Evolutionary conservation across 2,888 invertebrate genomes (phyloP).

Genomic region (Buathra laborator): DNA sequence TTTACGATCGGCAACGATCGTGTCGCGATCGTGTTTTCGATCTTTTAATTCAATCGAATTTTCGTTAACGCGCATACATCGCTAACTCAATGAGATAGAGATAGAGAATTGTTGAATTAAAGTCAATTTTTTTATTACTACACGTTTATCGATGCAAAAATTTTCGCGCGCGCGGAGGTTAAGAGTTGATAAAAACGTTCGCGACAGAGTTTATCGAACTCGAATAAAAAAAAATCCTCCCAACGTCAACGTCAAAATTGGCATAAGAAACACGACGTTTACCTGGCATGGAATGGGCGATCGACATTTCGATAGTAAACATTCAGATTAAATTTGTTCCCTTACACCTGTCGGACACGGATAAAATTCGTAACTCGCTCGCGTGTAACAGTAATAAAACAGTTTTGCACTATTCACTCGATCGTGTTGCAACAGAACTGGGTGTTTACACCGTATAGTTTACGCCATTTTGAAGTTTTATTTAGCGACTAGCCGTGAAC

Average conservation of each 20-base stretch:
- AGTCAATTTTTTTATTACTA: neutral
- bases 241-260: slow-evolving; percentile 70
- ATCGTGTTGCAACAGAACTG: slow-evolving; percentile 77
- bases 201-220: slow-evolving; percentile 46
- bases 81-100: neutral
- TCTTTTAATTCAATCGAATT: neutral
- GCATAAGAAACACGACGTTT: slow-evolving; percentile 70
- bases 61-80: neutral
- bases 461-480: slow-evolving; percentile 84
- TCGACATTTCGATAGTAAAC: slow-evolving; percentile 84
- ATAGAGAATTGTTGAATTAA: slow-evolving; percentile 16
- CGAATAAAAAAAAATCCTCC: slow-evolving; percentile 48
- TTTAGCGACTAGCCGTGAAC: slow-evolving; percentile 34
- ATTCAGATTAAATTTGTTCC: slow-evolving; percentile 81
- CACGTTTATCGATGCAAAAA: neutral
- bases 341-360: slow-evolving; percentile 73
- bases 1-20: no score
- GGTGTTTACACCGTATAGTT: slow-evolving; percentile 82
- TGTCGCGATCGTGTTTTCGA: no score
- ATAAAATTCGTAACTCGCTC: slow-evolving; percentile 59
- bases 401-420: slow-evolving; percentile 49
- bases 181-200: neutral
- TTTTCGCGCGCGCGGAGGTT: neutral
- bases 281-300: slow-evolving; percentile 85
- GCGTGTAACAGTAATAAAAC: slow-evolving; percentile 20